Percentiles rank a stretch among this genome's conserved stretches.
Evolutionary conservation across 2,113 vertebrate species (phyloP).

Genomic region (Gasterosteus aculeatus): DNA sequence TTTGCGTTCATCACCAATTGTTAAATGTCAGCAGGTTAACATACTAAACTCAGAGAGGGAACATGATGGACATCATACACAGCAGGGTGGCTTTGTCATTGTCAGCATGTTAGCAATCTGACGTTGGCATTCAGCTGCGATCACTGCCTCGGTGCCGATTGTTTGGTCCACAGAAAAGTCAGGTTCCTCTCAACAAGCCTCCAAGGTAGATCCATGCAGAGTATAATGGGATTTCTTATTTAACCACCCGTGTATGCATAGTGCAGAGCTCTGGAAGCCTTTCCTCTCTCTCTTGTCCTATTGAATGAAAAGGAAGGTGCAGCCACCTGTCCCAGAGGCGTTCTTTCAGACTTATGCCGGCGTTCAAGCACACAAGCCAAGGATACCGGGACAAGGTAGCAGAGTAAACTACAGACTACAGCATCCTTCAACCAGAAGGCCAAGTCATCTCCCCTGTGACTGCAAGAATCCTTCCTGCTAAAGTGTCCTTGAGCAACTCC

Average conservation of each 20-base stretch:
- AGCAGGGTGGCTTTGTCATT: neutral
- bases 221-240: neutral
- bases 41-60: neutral
- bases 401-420: slow-evolving; percentile 42
- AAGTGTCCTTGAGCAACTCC: slow-evolving; percentile 67
- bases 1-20: neutral
- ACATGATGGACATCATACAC: neutral
- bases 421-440: slow-evolving; percentile 41
- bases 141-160: neutral
- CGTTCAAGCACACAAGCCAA: slow-evolving; percentile 20
- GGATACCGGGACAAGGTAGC: slow-evolving; percentile 14
- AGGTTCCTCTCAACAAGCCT: neutral
- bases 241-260: neutral
- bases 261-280: neutral
- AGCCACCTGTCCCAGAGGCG: slow-evolving; percentile 25
- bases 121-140: neutral
- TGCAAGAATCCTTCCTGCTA: slow-evolving; percentile 37
- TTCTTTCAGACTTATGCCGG: slow-evolving; percentile 18
- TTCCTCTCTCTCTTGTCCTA: neutral
- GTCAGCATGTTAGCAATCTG: neutral
- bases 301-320: slow-evolving; percentile 5
- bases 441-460: slow-evolving; percentile 33
- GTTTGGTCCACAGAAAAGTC: neutral
- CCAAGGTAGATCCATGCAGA: neutral
- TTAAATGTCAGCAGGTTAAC: neutral